Base-by-base conservation (phyloP, 2,888 invertebrate species). In the Cremastinae sp. region DNA sequence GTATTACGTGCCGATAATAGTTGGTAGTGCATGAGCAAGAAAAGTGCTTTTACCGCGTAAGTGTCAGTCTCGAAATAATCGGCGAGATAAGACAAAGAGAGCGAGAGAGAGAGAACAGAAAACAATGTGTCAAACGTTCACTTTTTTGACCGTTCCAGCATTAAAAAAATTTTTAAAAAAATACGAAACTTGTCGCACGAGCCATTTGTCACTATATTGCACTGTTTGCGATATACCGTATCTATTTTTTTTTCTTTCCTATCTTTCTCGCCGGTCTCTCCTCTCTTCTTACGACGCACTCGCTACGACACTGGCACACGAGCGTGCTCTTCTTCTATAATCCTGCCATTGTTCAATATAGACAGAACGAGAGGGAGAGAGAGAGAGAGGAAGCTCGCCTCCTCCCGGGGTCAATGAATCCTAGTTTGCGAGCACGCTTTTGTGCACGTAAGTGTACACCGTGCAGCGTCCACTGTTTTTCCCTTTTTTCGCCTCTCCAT, bases 391-490 rank as follows among this genome's bases (percentile, higher is more conserved):
- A 53, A 65, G 20, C 65, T 65, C 65, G 53, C 39, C 47, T 56
- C 61, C 49, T 59, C 72, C 45, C 64, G 73, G 76, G 76, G 76
- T 76, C 76, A 76, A 76, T 68, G 76, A 76, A 68, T 73, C 76
- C 69, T 73, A 61, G 69, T 58, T 56, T 56, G 56, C 58, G 47
- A 64, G 53, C 75, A 66, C 61, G 37, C 70, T 28, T 28, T 28
- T 5, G 28, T 28, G 5, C 28, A 28, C 28, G 28, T 28, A 28
- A 28, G 28, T 28, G 28, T 28, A 28, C 28, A 28, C 28, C 28
- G 28, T 55, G 18, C 20, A 8, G 5, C 18, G 18, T 9, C 18
- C 18, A 18, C 49, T 28, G 28, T 28, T 28, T 28, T 28, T 28
- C 28, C 28, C 5, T 28, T 28, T 28, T 5, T 28, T 5, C 5